A percentile compares a stretch with the other conserved stretches of the same genome.
Evolutionary conservation across 2,888 invertebrate genomes (phyloP).

Genomic region (Theodoxus fluviatilis): DNA sequence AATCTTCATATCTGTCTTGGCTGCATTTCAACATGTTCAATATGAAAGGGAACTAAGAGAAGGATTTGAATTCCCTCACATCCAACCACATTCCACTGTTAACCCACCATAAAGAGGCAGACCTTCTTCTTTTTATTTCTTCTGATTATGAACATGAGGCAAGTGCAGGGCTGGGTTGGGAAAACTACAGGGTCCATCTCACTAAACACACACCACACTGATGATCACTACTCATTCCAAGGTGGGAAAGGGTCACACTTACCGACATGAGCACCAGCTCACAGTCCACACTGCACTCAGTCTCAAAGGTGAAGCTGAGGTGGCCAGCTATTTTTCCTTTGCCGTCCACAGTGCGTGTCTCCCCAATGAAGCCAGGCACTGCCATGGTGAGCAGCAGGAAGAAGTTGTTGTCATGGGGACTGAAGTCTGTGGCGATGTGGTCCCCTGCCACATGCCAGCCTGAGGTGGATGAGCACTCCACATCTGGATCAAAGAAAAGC

Average conservation of each 20-base stretch:
- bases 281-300: slow-evolving; percentile 68
- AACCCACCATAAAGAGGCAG: too few species aligned
- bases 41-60: too few species aligned
- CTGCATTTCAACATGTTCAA: too few species aligned
- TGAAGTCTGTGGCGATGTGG: slow-evolving; percentile 68
- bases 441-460: slow-evolving; percentile 69
- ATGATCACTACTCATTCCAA: neutral
- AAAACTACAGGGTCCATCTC: neutral
- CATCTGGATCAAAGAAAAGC: slow-evolving; percentile 36
- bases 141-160: too few species aligned
- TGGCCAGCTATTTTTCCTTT: slow-evolving; percentile 66
- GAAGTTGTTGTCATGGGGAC: slow-evolving; percentile 67
- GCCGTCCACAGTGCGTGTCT: slow-evolving; percentile 62
- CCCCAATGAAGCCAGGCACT: slow-evolving; percentile 67
- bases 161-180: too few species aligned
- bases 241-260: slow-evolving; percentile 32
- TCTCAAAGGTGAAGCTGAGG: slow-evolving; percentile 69
- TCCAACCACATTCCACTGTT: too few species aligned
- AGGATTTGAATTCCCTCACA: too few species aligned
- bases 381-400: slow-evolving; percentile 68
- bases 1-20: too few species aligned
- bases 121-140: too few species aligned
- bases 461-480: slow-evolving; percentile 61
- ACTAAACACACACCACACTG: neutral
- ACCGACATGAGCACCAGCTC: slow-evolving; percentile 70